Evolutionary conservation across 2,888 invertebrate genomes (phyloP).

Genomic region (Dendrolimus pini): DNA sequence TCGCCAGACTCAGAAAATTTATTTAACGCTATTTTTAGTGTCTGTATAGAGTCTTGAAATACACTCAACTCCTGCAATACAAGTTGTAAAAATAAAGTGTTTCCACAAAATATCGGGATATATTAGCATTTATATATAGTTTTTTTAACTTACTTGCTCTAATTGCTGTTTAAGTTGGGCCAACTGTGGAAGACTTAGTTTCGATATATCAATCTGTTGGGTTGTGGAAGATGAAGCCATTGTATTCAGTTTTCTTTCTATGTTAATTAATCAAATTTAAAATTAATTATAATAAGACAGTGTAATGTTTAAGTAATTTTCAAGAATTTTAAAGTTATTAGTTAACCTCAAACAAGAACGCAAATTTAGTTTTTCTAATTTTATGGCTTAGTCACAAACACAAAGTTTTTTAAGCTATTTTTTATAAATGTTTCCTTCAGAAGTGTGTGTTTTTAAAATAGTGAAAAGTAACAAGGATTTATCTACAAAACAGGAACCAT

Average conservation of each 20-base stretch:
- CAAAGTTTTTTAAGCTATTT: too few species aligned
- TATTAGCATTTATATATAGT: neutral
- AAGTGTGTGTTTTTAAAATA: too few species aligned
- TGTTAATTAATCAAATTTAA: slow-evolving; percentile 6
- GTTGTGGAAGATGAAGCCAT: slow-evolving; percentile 79
- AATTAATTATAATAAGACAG: slow-evolving; percentile 8
- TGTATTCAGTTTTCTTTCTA: slow-evolving; percentile 17
- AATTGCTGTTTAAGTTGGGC: slow-evolving; percentile 90
- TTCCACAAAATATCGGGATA: neutral
- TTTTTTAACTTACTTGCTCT: slow-evolving; percentile 80
- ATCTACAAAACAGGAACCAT: too few species aligned
- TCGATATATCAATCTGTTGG: slow-evolving; percentile 88
- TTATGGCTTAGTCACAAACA: too few species aligned
- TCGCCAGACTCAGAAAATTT: slow-evolving; percentile 94
- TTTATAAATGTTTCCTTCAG: too few species aligned
- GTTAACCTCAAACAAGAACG: slow-evolving; percentile 19
- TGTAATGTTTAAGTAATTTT: slow-evolving; percentile 10
- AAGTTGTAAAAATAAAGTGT: neutral
- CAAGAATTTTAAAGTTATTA: slow-evolving; percentile 14
- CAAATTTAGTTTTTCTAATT: neutral
- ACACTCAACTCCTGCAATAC: slow-evolving; percentile 85
- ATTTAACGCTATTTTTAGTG: slow-evolving; percentile 91
- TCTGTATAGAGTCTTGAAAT: slow-evolving; percentile 93
- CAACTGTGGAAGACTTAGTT: slow-evolving; percentile 87
- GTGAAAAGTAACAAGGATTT: too few species aligned